Percentiles rank a stretch among this genome's conserved stretches.
Conservation (phyloP, 2,113 vertebrate species). For the Istiophorus platypterus region DNA sequence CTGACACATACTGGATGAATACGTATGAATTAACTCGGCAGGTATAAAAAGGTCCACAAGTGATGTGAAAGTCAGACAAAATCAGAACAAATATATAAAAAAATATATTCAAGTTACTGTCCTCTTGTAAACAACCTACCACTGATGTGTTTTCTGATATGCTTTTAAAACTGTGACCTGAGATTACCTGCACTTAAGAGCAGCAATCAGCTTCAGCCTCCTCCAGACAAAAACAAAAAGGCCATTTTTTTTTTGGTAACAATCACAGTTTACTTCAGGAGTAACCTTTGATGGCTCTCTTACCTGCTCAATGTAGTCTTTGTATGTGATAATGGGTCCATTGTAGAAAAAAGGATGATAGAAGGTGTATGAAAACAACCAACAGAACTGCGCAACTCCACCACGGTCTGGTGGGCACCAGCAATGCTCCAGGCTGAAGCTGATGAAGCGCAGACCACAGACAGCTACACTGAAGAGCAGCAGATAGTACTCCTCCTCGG, state of each 20-base stretch:
- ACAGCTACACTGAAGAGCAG: conserved; percentile 94
- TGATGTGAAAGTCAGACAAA: neutral
- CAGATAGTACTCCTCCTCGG: conserved; percentile 91
- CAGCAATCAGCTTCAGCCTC: conserved; percentile 16
- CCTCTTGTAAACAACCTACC: neutral
- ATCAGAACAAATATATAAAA: neutral
- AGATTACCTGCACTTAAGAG: conserved; percentile 8
- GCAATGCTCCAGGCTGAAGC: conserved; percentile 93
- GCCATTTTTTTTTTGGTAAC: neutral
- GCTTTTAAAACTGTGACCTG: conserved; percentile 6
- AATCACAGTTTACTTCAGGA: conserved; percentile 5
- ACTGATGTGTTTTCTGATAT: neutral
- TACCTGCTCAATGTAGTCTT: conserved; percentile 91
- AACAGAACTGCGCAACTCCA: conserved; percentile 81
- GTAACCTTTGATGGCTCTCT: conserved; percentile 23
- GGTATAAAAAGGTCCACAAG: neutral
- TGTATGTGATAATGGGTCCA: conserved; percentile 91
- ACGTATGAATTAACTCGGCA: neutral
- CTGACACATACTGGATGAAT: neutral
- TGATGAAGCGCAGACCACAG: conserved; percentile 92
- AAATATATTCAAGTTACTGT: neutral
- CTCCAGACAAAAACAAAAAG: conserved; percentile 3
- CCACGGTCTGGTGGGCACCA: conserved; percentile 77
- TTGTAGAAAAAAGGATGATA: conserved; percentile 98
- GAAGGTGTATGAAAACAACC: conserved; percentile 92